Base-by-base conservation (phyloP, 2,113 vertebrate species). In the Nansenia antarctica region DNA sequence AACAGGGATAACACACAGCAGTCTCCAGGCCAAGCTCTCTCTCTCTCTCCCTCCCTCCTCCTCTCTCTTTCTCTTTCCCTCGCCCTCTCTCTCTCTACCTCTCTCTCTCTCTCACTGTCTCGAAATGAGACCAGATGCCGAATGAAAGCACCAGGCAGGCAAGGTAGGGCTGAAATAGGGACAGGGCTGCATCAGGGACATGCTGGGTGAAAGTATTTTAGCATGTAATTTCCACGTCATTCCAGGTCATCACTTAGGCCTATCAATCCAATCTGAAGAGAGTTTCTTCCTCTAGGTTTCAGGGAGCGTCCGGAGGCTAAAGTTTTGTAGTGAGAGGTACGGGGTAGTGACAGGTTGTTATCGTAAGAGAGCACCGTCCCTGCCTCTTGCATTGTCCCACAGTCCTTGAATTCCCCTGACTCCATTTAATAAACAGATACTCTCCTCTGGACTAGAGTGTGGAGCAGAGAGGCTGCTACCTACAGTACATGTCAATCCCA, bases 81-180 rank as follows among this genome's bases (percentile, higher is more conserved):
- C 20, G 42, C 57, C n/a, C 35, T 3, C 57, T 59, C 54, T 27
- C 20, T 20, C 34, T 1, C 62, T n/a, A 15, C 27, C 69, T 53
- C 47, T 65, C 32, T 61, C 32, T 20, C 22, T 57, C 24, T 18
- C 54, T 42, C 53, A 27, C 20, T n/a, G 26, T 18, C 14, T 24
- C 37, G 14, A 8, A 84, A 85, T 76, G 65, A 74, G 77, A 86
- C 74, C 83, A 83, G 65, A 82, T 78, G 80, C 85, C 82, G 85
- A 87, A 85, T 77, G 73, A 86, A 82, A 82, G 74, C 71, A 70
- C 83, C 72, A 81, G 85, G 80, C 83, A 86, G 79, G 80, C 83
- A 86, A 78, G 82, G 82, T 67, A 76, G 69, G 30, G 63, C 76
- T 77, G 77, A 83, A 81, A 82, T 79, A 87, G 81, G 73, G 82